Conservation (phyloP, 2,888 invertebrate species). For the Mantis religiosa region DNA sequence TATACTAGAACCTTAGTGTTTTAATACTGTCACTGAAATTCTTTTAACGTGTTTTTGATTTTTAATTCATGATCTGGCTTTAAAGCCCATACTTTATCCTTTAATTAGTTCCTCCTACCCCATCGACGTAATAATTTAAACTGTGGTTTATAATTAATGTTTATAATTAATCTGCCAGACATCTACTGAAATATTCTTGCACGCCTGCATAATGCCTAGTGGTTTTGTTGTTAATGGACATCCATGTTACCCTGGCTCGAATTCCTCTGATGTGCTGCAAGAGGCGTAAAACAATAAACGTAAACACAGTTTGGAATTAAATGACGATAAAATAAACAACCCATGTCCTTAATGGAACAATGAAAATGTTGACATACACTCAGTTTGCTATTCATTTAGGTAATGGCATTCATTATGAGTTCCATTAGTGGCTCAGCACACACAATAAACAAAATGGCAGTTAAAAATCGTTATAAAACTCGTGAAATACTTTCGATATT, state of each 20-base stretch:
- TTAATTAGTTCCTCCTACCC: too few species aligned
- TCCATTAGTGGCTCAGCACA: neutral
- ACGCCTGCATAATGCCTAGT: too few species aligned
- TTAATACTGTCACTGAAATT: too few species aligned
- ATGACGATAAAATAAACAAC: neutral
- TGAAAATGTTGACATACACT: neutral
- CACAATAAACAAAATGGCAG: neutral
- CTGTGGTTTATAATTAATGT: neutral
- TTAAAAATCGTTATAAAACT: neutral
- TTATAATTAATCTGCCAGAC: neutral
- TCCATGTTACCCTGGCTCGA: neutral
- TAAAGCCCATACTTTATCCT: too few species aligned
- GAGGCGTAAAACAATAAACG: neutral
- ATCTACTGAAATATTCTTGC: neutral
- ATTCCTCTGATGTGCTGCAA: neutral
- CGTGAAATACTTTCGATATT: neutral
- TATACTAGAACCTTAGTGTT: too few species aligned
- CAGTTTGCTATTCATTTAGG: neutral
- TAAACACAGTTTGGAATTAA: neutral
- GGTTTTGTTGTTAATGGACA: neutral
- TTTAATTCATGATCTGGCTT: too few species aligned
- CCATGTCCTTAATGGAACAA: neutral
- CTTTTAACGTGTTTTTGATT: too few species aligned
- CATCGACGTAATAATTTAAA: neutral
- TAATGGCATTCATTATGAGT: neutral